Conservation (phyloP, 2,113 vertebrate species). For the Plotosus lineatus region DNA sequence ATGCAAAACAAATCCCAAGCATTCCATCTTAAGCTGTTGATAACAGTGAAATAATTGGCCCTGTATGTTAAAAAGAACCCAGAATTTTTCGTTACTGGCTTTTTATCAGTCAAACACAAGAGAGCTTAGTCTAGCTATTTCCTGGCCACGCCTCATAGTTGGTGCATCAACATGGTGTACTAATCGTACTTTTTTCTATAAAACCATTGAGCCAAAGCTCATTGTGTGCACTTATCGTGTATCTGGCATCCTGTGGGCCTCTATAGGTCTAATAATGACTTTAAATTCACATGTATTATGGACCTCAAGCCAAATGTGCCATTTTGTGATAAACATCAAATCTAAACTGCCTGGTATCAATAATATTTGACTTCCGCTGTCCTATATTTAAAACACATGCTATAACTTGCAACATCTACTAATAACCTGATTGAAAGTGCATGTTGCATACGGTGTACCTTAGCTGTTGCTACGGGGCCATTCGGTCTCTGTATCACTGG, state of each 20-base stretch:
- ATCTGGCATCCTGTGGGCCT: constrained; percentile 23
- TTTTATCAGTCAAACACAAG: neutral
- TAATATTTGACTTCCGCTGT: constrained; percentile 35
- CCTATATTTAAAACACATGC: constrained; percentile 31
- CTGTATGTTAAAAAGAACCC: neutral
- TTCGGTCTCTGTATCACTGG: too few relatives aligned
- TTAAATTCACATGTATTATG: constrained; percentile 20
- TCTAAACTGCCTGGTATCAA: constrained; percentile 40
- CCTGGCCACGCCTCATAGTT: neutral
- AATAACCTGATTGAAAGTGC: constrained; percentile 51
- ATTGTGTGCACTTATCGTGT: neutral
- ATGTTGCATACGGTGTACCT: too few relatives aligned
- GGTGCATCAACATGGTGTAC: neutral
- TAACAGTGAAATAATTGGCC: neutral
- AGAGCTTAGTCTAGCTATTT: neutral
- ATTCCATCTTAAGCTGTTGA: neutral
- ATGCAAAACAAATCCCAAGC: neutral
- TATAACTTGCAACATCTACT: constrained; percentile 33
- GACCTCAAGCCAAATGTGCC: constrained; percentile 26
- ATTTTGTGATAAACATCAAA: constrained; percentile 36
- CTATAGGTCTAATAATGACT: constrained; percentile 24
- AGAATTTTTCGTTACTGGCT: neutral
- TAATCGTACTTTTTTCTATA: neutral
- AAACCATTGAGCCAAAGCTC: neutral
- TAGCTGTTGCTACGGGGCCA: too few relatives aligned